Evolutionary conservation across 2,797 vertebrate genomes (phyloP).

Genomic region (Muraenolepis orangiensis): DNA sequence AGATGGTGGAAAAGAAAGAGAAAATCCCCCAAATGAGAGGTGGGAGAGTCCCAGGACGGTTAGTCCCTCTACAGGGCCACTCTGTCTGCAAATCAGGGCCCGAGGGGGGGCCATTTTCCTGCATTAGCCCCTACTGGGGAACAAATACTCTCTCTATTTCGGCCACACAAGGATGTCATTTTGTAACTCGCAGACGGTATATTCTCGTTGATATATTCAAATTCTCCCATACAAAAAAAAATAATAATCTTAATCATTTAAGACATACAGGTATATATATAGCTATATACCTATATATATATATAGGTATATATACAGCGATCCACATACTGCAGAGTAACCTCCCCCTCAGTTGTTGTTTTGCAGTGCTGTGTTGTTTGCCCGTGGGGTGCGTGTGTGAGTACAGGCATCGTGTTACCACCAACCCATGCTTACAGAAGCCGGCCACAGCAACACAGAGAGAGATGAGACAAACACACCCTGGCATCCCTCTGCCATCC

Average conservation of each 20-base stretch:
- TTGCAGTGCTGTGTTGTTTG: background rate
- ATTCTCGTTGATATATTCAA: conserved; percentile 21
- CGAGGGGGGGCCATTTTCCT: conserved; percentile 48
- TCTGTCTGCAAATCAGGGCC: conserved; percentile 23
- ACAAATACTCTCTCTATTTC: conserved; percentile 33
- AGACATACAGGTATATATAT: background rate
- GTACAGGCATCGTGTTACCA: background rate
- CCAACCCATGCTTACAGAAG: conserved; percentile 2
- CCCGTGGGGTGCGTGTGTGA: background rate
- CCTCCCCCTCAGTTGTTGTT: background rate
- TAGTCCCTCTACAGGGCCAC: conserved; percentile 11
- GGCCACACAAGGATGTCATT: conserved; percentile 40
- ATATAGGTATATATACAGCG: background rate
- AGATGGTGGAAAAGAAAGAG: conserved; percentile 28
- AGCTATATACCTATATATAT: background rate
- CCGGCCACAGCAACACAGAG: background rate
- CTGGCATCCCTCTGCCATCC: conserved; percentile 1
- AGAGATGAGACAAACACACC: conserved; percentile 4
- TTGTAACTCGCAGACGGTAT: conserved; percentile 34
- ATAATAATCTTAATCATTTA: too few relatives aligned
- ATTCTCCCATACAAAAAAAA: conserved; percentile 22
- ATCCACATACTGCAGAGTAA: background rate
- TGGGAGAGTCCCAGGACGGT: conserved; percentile 19
- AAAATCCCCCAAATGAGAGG: conserved; percentile 24
- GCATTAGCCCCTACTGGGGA: conserved; percentile 48